These are phyloP conservation scores for Limnephilus lunatus DNA, from an alignment of 2,888 invertebrate genomes.

Conservation along the genomic window DNA sequence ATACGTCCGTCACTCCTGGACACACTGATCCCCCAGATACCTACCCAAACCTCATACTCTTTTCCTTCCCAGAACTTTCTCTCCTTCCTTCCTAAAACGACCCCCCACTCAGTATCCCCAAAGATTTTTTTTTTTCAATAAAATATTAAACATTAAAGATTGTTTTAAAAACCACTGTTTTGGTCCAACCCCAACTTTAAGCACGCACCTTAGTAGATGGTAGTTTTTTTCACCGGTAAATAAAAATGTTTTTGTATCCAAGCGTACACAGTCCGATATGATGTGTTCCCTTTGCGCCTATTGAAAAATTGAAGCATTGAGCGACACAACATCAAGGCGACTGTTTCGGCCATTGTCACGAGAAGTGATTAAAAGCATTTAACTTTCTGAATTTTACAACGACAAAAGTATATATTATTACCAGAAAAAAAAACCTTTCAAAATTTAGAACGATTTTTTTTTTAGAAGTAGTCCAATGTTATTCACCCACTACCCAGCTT, in stretches of 20 bases:
- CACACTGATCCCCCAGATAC: no score
- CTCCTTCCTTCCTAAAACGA: no score
- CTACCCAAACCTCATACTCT: no score
- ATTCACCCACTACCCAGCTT: no score
- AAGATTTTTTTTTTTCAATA: no score
- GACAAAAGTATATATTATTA: not conserved
- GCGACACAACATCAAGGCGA: conserved; percentile 58
- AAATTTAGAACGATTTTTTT: no score
- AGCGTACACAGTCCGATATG: not conserved
- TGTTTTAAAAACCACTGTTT: no score
- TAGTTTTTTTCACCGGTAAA: not conserved
- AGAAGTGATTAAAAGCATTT: not conserved
- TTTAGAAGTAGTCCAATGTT: no score
- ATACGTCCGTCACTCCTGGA: no score
- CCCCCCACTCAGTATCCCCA: no score
- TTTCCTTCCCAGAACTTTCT: no score
- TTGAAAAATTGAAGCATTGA: conserved; percentile 62
- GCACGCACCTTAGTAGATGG: not conserved
- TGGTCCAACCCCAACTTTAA: not conserved
- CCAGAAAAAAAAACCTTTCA: not conserved
- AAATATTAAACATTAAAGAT: no score
- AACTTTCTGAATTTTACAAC: not conserved
- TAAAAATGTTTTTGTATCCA: not conserved
- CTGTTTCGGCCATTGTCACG: conserved; percentile 52
- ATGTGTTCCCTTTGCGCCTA: conserved; percentile 44